A percentile compares a stretch with the other conserved stretches of the same genome.
Evolutionary conservation across 2,797 vertebrate genomes (phyloP).

Genomic region (Selene dorsalis): DNA sequence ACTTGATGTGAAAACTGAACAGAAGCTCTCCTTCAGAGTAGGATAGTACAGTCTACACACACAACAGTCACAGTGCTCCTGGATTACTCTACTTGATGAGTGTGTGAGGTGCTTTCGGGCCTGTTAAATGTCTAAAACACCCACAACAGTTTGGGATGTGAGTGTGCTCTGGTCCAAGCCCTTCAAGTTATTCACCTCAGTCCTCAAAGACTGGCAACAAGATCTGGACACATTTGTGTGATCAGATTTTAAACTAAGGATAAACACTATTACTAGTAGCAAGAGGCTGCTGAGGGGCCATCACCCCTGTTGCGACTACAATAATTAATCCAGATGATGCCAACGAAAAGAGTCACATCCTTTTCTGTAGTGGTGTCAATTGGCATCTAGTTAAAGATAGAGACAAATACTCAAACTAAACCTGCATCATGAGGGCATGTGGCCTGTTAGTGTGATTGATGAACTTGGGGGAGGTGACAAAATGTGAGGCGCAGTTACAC

Average conservation of each 20-base stretch:
- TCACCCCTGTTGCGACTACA: background rate
- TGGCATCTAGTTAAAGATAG: slow-evolving; percentile 20
- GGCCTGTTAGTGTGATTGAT: slow-evolving; percentile 46
- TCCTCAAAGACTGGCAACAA: slow-evolving; percentile 32
- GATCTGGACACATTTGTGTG: slow-evolving; percentile 12
- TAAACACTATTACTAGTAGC: slow-evolving; percentile 6
- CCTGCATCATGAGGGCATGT: slow-evolving; percentile 12
- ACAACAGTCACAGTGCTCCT: slow-evolving; percentile 39
- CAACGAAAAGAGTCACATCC: slow-evolving; percentile 9
- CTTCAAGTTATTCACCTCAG: slow-evolving; percentile 19
- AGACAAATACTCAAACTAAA: slow-evolving; percentile 26
- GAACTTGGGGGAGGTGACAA: slow-evolving; percentile 30
- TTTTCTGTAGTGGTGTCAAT: slow-evolving; percentile 12
- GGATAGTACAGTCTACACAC: slow-evolving; percentile 40
- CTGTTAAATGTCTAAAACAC: slow-evolving; percentile 24
- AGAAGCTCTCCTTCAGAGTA: slow-evolving; percentile 32
- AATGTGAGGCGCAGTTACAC: slow-evolving; percentile 11
- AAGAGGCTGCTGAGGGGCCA: slow-evolving; percentile 5
- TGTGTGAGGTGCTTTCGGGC: slow-evolving; percentile 23
- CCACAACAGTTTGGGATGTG: slow-evolving; percentile 34
- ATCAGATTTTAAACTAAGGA: slow-evolving; percentile 35
- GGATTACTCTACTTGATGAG: slow-evolving; percentile 5
- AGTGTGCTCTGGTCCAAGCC: slow-evolving; percentile 20
- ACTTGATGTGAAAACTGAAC: slow-evolving; percentile 48
- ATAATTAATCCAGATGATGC: background rate